Base-by-base conservation (phyloP, 2,797 vertebrate species). In the Valencia hispanica region DNA sequence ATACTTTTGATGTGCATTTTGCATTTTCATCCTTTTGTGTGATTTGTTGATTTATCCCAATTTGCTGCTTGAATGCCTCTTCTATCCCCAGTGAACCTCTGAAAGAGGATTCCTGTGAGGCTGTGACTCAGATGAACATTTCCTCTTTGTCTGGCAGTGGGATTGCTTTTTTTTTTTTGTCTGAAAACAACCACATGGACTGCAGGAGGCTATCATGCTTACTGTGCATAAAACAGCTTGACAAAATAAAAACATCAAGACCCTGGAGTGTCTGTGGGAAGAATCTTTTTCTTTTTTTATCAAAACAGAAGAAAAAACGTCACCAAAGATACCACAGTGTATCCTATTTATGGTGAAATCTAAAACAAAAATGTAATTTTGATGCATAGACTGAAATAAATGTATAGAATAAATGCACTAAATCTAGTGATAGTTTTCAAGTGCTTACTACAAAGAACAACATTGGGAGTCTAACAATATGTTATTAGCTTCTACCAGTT, bases 31-130 rank as follows among this genome's bases (percentile, higher is more conserved):
- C 65, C 47, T 17, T 68, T 51, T 34, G 36, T 59, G 27, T 72
- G 71, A 63, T 63, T 82, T 61, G 82, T 82, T 82, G 68, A 77
- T 55, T 79, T 87, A 79, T 85, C 68, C 79, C 14, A 77, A 81
- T 50, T 74, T 70, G 72, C n/a, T n/a, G 22, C 83, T 73, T 59
- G 68, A 71, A 71, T 36, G 47, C 43, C 70, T 18, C 68, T 51
- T 45, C 4, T 57, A 39, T 80, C 75, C 74, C 81, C 57, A 5
- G 59, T 45, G 80, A 65, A 65, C 48, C 51, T 73, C 74, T 6
- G 12, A 51, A 41, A 66, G 51, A 43, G 70, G 77, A 39, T 74
- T 81, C 57, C 4, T 45, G 20, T 0, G 71, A 79, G 55, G 22
- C 34, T 55, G 65, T 61, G 73, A 79, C 73, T 74, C 47, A 65